Base-by-base conservation (phyloP, 2,888 invertebrate genomes). In the Dichetophora obliterata region DNA sequence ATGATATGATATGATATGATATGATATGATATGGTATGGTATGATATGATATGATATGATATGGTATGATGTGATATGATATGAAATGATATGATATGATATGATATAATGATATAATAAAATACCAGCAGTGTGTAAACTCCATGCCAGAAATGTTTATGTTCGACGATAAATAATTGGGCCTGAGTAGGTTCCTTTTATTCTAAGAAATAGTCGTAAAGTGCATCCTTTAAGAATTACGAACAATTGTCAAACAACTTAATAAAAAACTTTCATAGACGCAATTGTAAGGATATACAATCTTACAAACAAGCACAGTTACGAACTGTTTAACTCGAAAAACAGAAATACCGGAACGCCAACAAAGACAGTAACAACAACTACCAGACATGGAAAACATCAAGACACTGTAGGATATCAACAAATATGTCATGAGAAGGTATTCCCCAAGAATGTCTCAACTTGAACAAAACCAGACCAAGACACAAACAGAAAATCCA, bases 381-480 rank as follows among this genome's bases (percentile, higher is more conserved):
- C 75, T 37, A 65, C 27, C 59, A 76, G 75, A 73, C 66, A 63
- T 54, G 65, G 34, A 48, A 75, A 65, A 11, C 70, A 48, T 14
- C 71, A 71, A 59, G 48, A 71, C 1, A 71, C 27, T 14, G 22
- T 19, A 71, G n/a, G 16, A 54, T 54, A 37, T 59, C 71, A 57
- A 37, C 16, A 14, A 31, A 43, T 14, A 11, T 11, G 14, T 27
- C 65, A 52, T 19, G 34, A 74, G 52, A 65, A 52, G 75, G 78
- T 69, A 77, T 79, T 75, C 77, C 79, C 75, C 75, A 77, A 79
- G 79, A 79, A 79, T 79, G 75, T 79, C 79, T 73, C 68, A 34
- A 63, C 57, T 19, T 19, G 54, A 66, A 11, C 66, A 52, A 63
- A 72, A 19, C 34, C 31, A 74, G 22, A 65, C 19, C 27, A 70